Conservation (phyloP, 2,113 vertebrate genomes). For the Pelobates fuscus region DNA sequence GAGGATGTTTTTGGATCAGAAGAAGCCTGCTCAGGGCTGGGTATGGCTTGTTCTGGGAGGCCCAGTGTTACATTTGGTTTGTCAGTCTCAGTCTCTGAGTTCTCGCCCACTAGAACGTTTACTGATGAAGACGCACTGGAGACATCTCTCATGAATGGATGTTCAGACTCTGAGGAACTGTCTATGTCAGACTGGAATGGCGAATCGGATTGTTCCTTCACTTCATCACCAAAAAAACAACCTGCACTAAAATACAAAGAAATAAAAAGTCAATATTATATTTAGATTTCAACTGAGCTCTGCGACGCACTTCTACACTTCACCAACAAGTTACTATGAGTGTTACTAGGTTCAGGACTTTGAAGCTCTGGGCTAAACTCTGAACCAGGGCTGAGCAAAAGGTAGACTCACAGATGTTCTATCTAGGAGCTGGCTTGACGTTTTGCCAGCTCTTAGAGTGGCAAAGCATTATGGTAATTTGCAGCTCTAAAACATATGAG, state of each 20-base stretch:
- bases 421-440: no score
- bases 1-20: constrained; percentile 51
- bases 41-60: constrained; percentile 41
- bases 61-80: constrained; percentile 43
- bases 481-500: no score
- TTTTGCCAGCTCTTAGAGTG: no score
- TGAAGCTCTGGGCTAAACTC: no score
- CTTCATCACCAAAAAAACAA: constrained; percentile 91
- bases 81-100: constrained; percentile 48
- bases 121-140: neutral
- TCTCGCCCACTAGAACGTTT: neutral
- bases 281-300: no score
- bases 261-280: neutral
- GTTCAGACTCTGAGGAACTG: constrained; percentile 68
- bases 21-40: constrained; percentile 32
- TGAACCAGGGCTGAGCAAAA: no score
- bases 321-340: no score
- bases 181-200: constrained; percentile 72
- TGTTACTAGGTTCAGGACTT: no score
- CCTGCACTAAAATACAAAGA: constrained; percentile 76
- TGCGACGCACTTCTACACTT: no score
- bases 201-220: constrained; percentile 72
- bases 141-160: neutral
- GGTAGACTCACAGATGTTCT: no score
- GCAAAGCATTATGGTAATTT: no score